Evolutionary conservation across 2,113 vertebrate genomes (phyloP).

Genomic region (Pygoscelis antarcticus): DNA sequence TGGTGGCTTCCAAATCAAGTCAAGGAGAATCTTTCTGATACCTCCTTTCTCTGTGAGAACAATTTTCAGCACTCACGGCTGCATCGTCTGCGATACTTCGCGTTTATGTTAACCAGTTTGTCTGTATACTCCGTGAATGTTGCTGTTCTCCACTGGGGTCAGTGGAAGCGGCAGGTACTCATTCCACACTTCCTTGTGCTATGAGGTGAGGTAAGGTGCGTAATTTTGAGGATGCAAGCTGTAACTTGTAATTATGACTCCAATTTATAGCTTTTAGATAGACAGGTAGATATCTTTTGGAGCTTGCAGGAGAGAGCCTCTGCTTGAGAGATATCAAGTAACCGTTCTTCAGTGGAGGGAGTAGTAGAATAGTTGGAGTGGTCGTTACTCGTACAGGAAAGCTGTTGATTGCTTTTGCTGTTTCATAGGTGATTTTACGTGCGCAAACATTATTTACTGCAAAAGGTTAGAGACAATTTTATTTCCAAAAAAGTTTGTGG

Average conservation of each 20-base stretch:
- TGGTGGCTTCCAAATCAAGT: neutral
- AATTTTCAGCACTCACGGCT: neutral
- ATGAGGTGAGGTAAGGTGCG: neutral
- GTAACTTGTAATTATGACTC: neutral
- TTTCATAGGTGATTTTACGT: neutral
- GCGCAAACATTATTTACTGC: neutral
- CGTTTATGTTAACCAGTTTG: accelerated
- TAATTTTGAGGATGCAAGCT: accelerated
- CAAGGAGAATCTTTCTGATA: neutral
- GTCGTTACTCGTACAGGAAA: neutral
- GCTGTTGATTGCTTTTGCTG: neutral
- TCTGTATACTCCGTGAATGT: accelerated
- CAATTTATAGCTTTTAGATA: too few relatives aligned
- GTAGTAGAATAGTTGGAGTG: neutral
- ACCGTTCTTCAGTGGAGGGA: accelerated
- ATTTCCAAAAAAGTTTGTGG: neutral
- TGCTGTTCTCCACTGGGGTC: neutral
- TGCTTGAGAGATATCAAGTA: neutral
- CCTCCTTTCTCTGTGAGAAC: neutral
- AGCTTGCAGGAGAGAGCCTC: neutral
- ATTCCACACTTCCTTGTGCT: neutral
- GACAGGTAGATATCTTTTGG: neutral
- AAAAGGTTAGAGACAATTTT: neutral
- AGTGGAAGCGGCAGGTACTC: neutral
- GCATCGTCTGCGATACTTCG: accelerated